Evolutionary conservation across 2,888 invertebrate genomes (phyloP), one percentile per base, ranked within the genome.

Genomic region (Ectemnius cavifrons): DNA sequence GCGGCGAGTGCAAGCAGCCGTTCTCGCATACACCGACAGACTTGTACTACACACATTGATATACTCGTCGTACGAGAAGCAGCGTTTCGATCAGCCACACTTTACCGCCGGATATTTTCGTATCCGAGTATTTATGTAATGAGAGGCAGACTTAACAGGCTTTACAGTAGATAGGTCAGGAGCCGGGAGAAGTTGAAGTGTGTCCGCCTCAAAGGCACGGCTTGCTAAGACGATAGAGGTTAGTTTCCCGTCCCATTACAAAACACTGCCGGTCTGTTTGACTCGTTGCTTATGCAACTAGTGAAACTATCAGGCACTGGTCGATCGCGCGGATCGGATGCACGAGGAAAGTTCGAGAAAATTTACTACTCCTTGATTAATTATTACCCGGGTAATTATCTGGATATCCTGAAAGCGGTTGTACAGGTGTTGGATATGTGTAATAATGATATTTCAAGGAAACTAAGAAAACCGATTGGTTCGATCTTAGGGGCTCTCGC

Each of bases 231-330:
- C 37, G 37, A 37, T 37, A 6, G 37, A 37, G 37, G 37, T 11
- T 37, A 37, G 37, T 37, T 37, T 37, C 37, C 37, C 37, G 37
- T 37, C 37, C 37, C 46, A 73, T 85, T 82, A 76, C 81, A 83
- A 85, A 84, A 80, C 80, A 77, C 78, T 80, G 37, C 52, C 73
- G 73, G 73, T 68, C 70, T 71, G 81, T 77, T 83, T 78, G 81
- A 83, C 83, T 73, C 75, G 70, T 71, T 71, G 74, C 82, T 88
- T 88, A 81, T 77, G 85, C 81, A 88, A 88, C 80, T 80, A 80
- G 87, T 83, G 88, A 88, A 88, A 88, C 87, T 85, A 85, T 86
- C 84, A 83, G 74, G 83, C 82, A 78, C 73, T 77, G 75, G 83
- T 81, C 83, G 80, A 78, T 79, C 74, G 70, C 74, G 37, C 37